Evolutionary conservation across 2,888 invertebrate genomes (phyloP), one percentile per base, ranked within the genome.

Genomic region (Xylota segnis): DNA sequence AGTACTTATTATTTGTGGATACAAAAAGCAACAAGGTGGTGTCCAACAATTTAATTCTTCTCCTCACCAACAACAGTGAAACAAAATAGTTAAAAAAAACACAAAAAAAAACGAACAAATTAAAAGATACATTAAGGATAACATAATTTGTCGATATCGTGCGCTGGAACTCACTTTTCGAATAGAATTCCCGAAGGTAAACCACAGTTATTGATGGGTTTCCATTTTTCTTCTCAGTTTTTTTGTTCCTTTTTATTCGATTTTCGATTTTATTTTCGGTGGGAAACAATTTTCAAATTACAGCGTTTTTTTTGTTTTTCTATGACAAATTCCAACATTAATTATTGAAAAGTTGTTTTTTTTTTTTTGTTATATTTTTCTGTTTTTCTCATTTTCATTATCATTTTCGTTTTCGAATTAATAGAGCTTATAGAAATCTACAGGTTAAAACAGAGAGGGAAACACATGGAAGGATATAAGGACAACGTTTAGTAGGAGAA

Each of bases 131-230:
- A 78, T 78, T 63, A 56, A 63, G 61, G 78, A 63, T 77, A 75
- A 18, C 40, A 40, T 34, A 65, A 54, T 32, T 59, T 52, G 29
- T 58, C 66, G 54, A 70, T 77, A 77, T 61, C 43, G 77, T 29
- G 59, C 16, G 12, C 23, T 70, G 10, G 27, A 32, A 54, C 27
- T 68, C 45, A 14, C 14, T 34, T 59, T 59, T 79, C 23, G 43
- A 32, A 50, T 37, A 65, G 43, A 65, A 76, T 81, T 81, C 70
- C 84, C 45, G 59, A 75, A 84, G 84, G 84, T 81, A 84, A 75
- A 71, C 12, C 18, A 32, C 18, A 32, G 12, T 16, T 52, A 56
- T 63, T 68, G 27, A 78, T 72, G 66, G 56, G 32, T 58, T 74
- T 78, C 16, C 52, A 68, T 58, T 54, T 43, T 47, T 34, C 5